Evolutionary conservation across 2,888 invertebrate species (phyloP).

Genomic region (Morpho helenor): DNA sequence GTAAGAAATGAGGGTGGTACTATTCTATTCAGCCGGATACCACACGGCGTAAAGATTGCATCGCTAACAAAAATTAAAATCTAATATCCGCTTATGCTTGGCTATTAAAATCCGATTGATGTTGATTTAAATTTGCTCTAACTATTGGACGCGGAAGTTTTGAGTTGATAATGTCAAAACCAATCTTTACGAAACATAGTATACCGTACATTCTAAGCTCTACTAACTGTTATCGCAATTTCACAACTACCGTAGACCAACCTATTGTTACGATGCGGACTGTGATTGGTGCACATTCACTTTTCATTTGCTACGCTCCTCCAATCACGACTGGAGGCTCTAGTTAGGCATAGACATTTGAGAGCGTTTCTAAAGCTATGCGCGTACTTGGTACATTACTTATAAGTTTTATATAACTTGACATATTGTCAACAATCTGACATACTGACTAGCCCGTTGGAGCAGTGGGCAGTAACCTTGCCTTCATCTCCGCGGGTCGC

Average conservation of each 20-base stretch:
- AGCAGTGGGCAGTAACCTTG: too few species aligned
- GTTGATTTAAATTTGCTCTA: too few species aligned
- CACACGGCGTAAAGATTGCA: too few species aligned
- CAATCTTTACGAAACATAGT: not conserved
- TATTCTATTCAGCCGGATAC: too few species aligned
- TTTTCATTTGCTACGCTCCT: slow-evolving; percentile 35
- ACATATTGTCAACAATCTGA: not conserved
- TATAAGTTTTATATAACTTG: slow-evolving; percentile 3
- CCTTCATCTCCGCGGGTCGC: too few species aligned
- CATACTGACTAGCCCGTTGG: too few species aligned
- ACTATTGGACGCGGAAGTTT: too few species aligned
- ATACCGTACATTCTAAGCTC: slow-evolving; percentile 18
- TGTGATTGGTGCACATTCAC: slow-evolving; percentile 44
- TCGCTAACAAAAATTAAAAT: too few species aligned
- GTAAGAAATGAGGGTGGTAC: too few species aligned
- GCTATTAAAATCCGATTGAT: too few species aligned
- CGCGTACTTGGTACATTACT: slow-evolving; percentile 9
- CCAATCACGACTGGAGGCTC: slow-evolving; percentile 61
- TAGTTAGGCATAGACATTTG: slow-evolving; percentile 42
- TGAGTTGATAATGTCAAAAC: too few species aligned
- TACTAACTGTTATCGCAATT: slow-evolving; percentile 8
- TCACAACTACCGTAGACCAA: slow-evolving; percentile 42
- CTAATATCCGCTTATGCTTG: too few species aligned
- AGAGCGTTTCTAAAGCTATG: slow-evolving; percentile 32
- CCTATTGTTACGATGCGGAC: slow-evolving; percentile 54